Evolutionary conservation across 2,888 invertebrate genomes (phyloP), one percentile per base, ranked within the genome.

Genomic region (Odontocolon sp.): DNA sequence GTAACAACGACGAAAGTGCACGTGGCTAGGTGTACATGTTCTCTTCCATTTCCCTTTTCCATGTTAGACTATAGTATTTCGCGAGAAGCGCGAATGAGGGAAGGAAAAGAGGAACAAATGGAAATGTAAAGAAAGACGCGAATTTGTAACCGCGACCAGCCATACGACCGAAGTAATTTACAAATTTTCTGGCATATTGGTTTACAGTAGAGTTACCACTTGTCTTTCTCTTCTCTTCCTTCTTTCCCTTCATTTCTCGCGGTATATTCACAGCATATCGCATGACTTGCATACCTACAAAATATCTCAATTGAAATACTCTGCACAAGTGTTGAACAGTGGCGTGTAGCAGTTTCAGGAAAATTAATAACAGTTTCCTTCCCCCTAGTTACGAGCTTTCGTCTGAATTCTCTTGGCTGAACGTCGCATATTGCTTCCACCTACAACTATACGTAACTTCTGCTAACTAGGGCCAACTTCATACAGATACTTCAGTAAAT

Each of bases 331-430:
- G 16, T 5, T 28, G 26, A 16, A 16, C 9, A 36, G 9, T 18
- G 3, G 6, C 21, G 14, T n/a, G 23, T 42, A 38, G 36, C 21
- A 69, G 63, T 69, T 63, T 50, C 63, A 18, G 47, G 38, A 23
- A 69, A 63, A 57, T 74, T 63, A 69, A 64, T 63, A 63, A 64
- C 63, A 64, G 40, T 56, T 56, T 36, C 33, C 28, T 14, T 54
- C 38, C 6, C 8, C 52, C 23, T 11, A 21, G 21, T 8, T 28
- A 45, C 47, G 47, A 23, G 56, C 61, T 74, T 68, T 74, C 56
- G 59, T 68, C 61, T 36, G 36, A 61, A 74, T 74, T 68, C 68
- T 63, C 63, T 45, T 21, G 14, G 63, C 68, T 56, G 52, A 56
- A 23, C 36, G 40, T 54, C 18, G 50, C 63, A 67, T 73, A 61